Base-by-base conservation (phyloP, 2,888 invertebrate species). In the Neoascia interrupta region DNA sequence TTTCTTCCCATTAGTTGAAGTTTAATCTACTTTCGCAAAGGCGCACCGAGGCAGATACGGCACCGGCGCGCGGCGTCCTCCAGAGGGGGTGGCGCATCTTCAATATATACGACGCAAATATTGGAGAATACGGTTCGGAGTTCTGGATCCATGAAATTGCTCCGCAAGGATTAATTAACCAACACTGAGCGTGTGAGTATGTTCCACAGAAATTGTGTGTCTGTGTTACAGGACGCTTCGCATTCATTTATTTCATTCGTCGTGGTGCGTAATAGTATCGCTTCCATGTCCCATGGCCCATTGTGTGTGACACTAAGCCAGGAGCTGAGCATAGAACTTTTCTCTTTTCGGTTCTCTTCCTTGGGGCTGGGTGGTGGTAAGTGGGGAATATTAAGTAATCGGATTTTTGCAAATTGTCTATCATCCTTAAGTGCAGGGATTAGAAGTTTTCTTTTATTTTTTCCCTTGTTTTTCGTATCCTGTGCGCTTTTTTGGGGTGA, bases 1-100 rank as follows among this genome's bases (percentile, higher is more conserved):
- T 79, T 79, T 73, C 79, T 72, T 66, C 36, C 79, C 79, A 79
- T 79, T 79, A 79, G 79, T 66, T 79, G 79, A 73, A 79, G 79
- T 79, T 79, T 79, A 79, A 79, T 79, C 79, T 79, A 72, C 79
- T 73, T 79, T 72, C 53, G 54, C 64, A 66, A 61, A 56, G 79
- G 66, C 58, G 21, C 60, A 61, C 49, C 58, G n/a, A n/a, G n/a
- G n/a, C n/a, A 45, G 66, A 79, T 72, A 66, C 72, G 54, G 63
- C 37, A 49, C 53, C 66, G 41, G 54, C 45, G 53, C 43, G 39
- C 53, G 53, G 23, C 19, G 19, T 10, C 11, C 18, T 16, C 56
- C 47, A n/a, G n/a, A n/a, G n/a, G n/a, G n/a, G n/a, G n/a, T n/a
- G n/a, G n/a, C n/a, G n/a, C 37, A 5, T 2, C 51, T 1, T 11